These are phyloP conservation scores for Notarius quadriscutis DNA, from an alignment of 2,113 vertebrate species.

Conservation along the genomic window DNA sequence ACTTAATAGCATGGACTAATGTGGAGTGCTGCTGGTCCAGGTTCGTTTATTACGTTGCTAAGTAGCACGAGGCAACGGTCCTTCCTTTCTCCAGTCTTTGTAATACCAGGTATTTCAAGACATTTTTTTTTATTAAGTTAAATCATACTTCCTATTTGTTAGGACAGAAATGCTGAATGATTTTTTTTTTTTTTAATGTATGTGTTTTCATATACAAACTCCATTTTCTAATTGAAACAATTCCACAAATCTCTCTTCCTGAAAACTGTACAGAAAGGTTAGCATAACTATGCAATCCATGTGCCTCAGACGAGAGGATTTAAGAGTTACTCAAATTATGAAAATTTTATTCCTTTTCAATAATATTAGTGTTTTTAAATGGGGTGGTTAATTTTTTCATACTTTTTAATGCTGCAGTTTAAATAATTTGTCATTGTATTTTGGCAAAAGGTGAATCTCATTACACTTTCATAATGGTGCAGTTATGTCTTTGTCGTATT, in stretches of 20 bases:
- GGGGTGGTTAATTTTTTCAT: background rate
- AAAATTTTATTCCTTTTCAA: background rate
- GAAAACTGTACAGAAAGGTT: background rate
- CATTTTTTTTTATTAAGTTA: no score
- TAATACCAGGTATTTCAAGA: background rate
- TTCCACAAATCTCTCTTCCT: background rate
- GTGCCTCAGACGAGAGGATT: background rate
- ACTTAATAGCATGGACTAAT: background rate
- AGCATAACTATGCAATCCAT: background rate
- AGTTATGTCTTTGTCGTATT: background rate
- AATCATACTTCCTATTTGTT: background rate
- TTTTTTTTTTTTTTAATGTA: background rate
- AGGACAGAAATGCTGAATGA: background rate
- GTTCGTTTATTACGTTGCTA: background rate
- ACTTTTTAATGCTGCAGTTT: background rate
- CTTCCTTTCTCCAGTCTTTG: background rate
- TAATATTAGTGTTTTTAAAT: background rate
- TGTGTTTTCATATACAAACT: background rate
- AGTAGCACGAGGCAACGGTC: background rate
- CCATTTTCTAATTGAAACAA: background rate
- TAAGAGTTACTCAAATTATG: background rate
- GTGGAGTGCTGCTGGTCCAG: background rate
- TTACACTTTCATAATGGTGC: background rate
- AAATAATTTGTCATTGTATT: background rate
- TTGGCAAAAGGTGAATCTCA: background rate